A percentile compares a stretch with the other conserved stretches of the same genome.
These are phyloP conservation scores for Mus minutoides DNA, from an alignment of 2,797 vertebrate genomes.

Conservation along the genomic window DNA sequence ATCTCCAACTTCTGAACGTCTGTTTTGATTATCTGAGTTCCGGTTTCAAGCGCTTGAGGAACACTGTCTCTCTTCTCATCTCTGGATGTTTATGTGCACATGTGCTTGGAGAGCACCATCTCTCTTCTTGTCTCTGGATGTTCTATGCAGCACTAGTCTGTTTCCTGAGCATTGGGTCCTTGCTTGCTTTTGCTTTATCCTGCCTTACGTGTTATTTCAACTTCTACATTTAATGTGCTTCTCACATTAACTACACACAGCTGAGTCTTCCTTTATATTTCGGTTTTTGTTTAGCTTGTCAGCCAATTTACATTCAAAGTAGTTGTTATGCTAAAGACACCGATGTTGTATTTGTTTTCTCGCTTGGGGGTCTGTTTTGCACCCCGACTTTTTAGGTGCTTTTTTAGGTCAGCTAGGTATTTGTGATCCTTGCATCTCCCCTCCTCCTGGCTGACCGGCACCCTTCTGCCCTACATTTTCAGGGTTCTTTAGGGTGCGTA, in stretches of 20 bases:
- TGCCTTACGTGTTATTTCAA: neutral
- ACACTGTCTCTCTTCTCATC: no score
- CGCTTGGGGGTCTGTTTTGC: neutral
- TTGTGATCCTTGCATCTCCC: neutral
- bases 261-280: neutral
- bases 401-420: neutral
- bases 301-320: neutral
- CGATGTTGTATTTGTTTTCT: neutral
- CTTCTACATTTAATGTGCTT: neutral
- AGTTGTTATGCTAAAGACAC: neutral
- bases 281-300: neutral
- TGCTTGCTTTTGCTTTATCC: neutral
- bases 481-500: neutral
- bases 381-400: neutral
- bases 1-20: neutral
- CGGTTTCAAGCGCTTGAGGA: neutral
- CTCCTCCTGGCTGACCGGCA: neutral
- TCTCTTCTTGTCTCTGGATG: neutral
- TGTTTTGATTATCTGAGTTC: neutral
- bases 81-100: no score
- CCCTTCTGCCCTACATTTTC: neutral
- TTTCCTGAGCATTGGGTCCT: neutral
- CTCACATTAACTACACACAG: neutral
- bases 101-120: no score
- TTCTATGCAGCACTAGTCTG: neutral